Evolutionary conservation across 2,797 vertebrate genomes (phyloP).

Genomic region (Sebastes diploproa): DNA sequence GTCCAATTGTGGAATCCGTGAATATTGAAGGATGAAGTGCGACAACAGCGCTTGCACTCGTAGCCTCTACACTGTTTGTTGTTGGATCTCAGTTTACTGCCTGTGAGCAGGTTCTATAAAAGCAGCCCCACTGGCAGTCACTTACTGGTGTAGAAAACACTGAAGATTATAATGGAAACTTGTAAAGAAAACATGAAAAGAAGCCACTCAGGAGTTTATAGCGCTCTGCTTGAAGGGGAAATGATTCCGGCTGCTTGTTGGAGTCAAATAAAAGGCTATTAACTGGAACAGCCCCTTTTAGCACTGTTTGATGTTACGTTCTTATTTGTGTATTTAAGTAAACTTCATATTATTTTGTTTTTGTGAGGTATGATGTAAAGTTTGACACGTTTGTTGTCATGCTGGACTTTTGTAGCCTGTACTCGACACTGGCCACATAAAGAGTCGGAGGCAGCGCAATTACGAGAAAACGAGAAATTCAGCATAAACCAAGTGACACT

Average conservation of each 20-base stretch:
- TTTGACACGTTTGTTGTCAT: conserved; percentile 11
- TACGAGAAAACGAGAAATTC: not conserved
- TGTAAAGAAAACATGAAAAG: conserved; percentile 80
- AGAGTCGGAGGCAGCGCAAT: not conserved
- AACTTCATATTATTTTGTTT: conserved; percentile 30
- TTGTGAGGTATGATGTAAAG: conserved; percentile 2
- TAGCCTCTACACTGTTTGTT: conserved; percentile 38
- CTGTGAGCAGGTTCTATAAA: conserved; percentile 69
- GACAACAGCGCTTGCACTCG: conserved; percentile 23
- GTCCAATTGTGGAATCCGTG: conserved; percentile 40
- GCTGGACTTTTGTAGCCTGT: conserved; percentile 1
- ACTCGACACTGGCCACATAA: not conserved
- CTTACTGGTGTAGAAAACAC: conserved; percentile 61
- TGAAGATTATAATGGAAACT: conserved; percentile 76
- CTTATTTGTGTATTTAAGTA: conserved; percentile 30
- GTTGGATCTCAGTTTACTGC: conserved; percentile 63
- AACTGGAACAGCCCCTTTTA: conserved; percentile 56
- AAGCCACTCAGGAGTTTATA: conserved; percentile 74
- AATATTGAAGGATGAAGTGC: conserved; percentile 36
- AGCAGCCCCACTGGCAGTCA: conserved; percentile 54
- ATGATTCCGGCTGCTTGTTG: conserved; percentile 69
- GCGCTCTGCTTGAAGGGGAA: conserved; percentile 62
- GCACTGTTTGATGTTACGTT: conserved; percentile 56
- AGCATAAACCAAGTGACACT: not conserved
- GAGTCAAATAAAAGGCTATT: conserved; percentile 71